Evolutionary conservation across 2,797 vertebrate species (phyloP), one percentile per base, ranked within the genome.

Genomic region (Phylloscopus collybita): DNA sequence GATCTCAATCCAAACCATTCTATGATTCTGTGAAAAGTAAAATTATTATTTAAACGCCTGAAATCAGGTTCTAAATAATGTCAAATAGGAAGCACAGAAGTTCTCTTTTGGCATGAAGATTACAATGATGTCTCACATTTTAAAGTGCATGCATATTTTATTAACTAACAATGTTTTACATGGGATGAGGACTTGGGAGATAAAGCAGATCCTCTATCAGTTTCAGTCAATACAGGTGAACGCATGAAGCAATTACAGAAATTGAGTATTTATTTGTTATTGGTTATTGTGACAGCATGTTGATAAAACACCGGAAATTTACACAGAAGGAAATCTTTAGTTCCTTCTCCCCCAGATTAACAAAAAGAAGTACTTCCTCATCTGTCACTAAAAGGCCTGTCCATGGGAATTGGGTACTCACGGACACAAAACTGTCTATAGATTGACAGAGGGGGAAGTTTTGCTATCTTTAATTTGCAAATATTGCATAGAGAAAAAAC

Each of bases 401-500:
- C 74, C 34, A 20, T 45, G 47, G 75, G 45, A 92, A 83, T 53
- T 29, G 22, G 34, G 23, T n/a, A 40, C 49, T 91, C 75, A 42
- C 1, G n/a, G 62, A 86, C 61, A 88, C 51, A 76, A 54, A 90
- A 70, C 38, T 67, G 45, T 62, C 59, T 71, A 25, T 4, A 71
- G 66, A 57, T 12, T 70, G 67, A 75, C 61, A 80, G 40, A 47
- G 36, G 30, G 66, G n/a, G 4, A 51, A 67, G 22, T 76, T 91
- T 74, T 88, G 49, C 54, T 66, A 59, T 45, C 66, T 81, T 95
- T 62, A 76, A 75, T 70, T 81, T 27, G 54, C 93, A 96, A 93
- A 89, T 89, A 95, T 51, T 91, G 70, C 88, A 70, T 80, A 79
- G 79, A 95, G 64, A 81, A 73, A 81, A 88, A 76, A 34, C 25